Evolutionary conservation across 2,888 invertebrate genomes (phyloP).

Genomic region (Dynastes hyllus): DNA sequence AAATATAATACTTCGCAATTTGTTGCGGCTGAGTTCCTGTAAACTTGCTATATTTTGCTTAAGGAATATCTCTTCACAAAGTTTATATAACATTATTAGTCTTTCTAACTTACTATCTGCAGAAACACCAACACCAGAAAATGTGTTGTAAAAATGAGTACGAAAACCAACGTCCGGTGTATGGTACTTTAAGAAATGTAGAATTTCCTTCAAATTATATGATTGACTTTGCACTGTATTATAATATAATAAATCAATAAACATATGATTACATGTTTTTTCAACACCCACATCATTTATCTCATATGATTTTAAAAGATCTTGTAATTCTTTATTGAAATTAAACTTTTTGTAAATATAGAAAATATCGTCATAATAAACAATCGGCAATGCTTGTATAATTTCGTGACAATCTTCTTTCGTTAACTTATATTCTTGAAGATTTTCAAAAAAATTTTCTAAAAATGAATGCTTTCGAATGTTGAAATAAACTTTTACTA

Average conservation of each 20-base stretch:
- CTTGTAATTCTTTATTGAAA: slow-evolving; percentile 22
- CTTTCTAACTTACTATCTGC: slow-evolving; percentile 4
- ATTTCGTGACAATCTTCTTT: slow-evolving; percentile 15
- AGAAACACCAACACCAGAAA: slow-evolving; percentile 8
- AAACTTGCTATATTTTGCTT: slow-evolving; percentile 23
- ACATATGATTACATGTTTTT: neutral
- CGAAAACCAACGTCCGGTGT: slow-evolving; percentile 22
- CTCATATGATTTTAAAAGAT: slow-evolving; percentile 20
- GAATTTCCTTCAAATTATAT: slow-evolving; percentile 30
- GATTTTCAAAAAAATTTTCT: slow-evolving; percentile 19
- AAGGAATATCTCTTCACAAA: slow-evolving; percentile 17
- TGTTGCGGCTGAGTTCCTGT: slow-evolving; percentile 26
- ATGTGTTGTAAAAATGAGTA: slow-evolving; percentile 15
- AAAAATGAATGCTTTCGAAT: neutral
- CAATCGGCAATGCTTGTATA: slow-evolving; percentile 20
- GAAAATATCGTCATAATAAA: slow-evolving; percentile 23
- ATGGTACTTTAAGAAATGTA: slow-evolving; percentile 15
- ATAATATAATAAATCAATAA: slow-evolving; percentile 11
- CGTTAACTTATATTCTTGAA: slow-evolving; percentile 13
- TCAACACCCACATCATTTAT: neutral
- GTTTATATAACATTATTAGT: slow-evolving; percentile 1
- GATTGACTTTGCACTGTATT: neutral
- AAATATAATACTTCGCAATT: slow-evolving; percentile 15
- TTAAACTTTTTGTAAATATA: slow-evolving; percentile 31
- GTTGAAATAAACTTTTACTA: neutral